Conservation (phyloP, 1,140 invertebrate genomes). For the Dinothrombium tinctorium region DNA sequence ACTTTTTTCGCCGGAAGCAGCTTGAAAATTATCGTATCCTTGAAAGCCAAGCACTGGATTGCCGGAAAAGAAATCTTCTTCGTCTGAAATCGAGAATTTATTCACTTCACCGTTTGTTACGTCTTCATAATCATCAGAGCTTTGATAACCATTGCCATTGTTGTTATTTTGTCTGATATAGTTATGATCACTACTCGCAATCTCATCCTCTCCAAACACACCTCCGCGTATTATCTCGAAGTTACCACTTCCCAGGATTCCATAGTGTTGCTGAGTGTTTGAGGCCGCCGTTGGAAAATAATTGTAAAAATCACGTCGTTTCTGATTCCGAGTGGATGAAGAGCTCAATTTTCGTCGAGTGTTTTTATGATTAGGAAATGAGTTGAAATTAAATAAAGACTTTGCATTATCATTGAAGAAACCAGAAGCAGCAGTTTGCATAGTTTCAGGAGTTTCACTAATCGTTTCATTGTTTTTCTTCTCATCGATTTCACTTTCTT, state of each 20-base stretch:
- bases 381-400: too few species aligned
- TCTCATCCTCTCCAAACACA: constrained; percentile 8
- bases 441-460: too few species aligned
- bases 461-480: too few species aligned
- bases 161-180: neutral
- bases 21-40: constrained; percentile 16
- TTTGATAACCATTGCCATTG: neutral
- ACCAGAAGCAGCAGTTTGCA: too few species aligned
- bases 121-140: neutral
- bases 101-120: neutral
- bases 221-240: constrained; percentile 17
- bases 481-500: too few species aligned
- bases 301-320: too few species aligned
- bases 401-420: too few species aligned
- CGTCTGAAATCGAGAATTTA: neutral
- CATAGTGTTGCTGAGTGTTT: constrained; percentile 4
- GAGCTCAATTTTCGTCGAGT: too few species aligned
- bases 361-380: too few species aligned
- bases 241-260: constrained; percentile 16
- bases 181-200: neutral
- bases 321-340: too few species aligned
- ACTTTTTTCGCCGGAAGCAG: constrained; percentile 1
- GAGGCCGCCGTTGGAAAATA: neutral
- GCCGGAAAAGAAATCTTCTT: constrained; percentile 12
- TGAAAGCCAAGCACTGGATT: constrained; percentile 16